phyloP scores from a whole-genome alignment of 2,113 vertebrate genomes.

The Onychorhynchus coronatus region DNA sequence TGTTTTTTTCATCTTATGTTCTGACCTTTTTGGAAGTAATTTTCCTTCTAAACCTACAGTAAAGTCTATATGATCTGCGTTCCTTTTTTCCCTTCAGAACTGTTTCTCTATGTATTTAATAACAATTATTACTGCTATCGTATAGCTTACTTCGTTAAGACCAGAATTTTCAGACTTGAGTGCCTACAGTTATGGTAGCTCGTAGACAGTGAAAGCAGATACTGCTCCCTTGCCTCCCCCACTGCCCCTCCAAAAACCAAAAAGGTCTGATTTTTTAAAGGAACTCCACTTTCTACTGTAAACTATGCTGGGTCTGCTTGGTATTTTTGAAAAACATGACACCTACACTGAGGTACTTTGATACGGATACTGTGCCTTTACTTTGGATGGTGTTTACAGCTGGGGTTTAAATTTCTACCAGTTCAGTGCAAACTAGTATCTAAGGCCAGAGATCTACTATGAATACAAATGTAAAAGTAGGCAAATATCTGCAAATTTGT shows the following conservation, averaged over 20 bases:
- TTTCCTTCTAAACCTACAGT: slow-evolving; percentile 7
- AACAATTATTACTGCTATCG: neutral
- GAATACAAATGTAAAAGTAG: slow-evolving; percentile 17
- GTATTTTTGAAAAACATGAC: neutral
- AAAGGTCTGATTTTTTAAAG: neutral
- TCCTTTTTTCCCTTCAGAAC: neutral
- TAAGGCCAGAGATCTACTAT: neutral
- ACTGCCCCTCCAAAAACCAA: accelerated
- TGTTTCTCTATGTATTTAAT: neutral
- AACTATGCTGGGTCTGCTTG: neutral
- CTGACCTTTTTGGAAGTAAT: slow-evolving; percentile 37
- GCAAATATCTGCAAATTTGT: neutral
- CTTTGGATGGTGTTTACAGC: neutral
- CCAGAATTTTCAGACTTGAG: neutral
- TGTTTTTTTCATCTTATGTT: neutral
- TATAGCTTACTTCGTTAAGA: neutral
- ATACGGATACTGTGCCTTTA: neutral
- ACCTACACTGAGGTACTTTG: neutral
- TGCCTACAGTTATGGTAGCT: neutral
- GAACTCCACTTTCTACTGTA: neutral
- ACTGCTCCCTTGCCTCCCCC: accelerated
- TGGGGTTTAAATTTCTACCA: neutral
- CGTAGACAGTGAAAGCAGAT: neutral
- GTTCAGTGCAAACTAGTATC: neutral
- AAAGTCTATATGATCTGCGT: neutral